Percentiles rank a stretch among this genome's conserved stretches.
phyloP scores from a whole-genome alignment of 1,140 invertebrate species.

The Atta cephalotes region DNA sequence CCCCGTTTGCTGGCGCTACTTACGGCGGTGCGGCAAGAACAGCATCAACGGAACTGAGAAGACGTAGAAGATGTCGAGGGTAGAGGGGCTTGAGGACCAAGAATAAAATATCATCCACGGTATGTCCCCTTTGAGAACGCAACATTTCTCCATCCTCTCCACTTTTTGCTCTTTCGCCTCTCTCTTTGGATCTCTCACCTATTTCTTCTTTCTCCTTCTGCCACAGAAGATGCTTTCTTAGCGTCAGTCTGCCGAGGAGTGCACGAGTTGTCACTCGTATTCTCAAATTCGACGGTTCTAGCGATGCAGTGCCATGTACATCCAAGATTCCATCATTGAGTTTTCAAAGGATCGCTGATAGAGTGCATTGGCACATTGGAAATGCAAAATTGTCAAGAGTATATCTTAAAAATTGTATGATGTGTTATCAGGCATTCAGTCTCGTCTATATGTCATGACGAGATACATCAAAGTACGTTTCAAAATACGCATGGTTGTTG shows the following conservation, averaged over 20 bases:
- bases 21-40: slow-evolving; percentile 76
- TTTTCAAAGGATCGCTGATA: slow-evolving; percentile 38
- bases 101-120: slow-evolving; percentile 81
- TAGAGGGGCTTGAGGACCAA: slow-evolving; percentile 61
- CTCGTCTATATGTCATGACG: not conserved
- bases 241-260: slow-evolving; percentile 63
- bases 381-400: slow-evolving; percentile 27
- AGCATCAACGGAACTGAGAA: slow-evolving; percentile 75
- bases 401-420: slow-evolving; percentile 30
- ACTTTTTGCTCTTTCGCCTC: slow-evolving; percentile 56
- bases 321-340: not conserved
- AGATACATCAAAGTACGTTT: not conserved
- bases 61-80: slow-evolving; percentile 70
- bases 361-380: slow-evolving; percentile 24
- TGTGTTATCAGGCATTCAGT: slow-evolving; percentile 4
- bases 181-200: slow-evolving; percentile 57
- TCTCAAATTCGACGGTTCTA: slow-evolving; percentile 69
- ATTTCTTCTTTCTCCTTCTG: slow-evolving; percentile 41
- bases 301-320: slow-evolving; percentile 36
- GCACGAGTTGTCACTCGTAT: slow-evolving; percentile 71
- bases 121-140: slow-evolving; percentile 80
- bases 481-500: not conserved
- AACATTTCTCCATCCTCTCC: slow-evolving; percentile 66
- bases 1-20: slow-evolving; percentile 77
- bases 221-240: slow-evolving; percentile 4